Evolutionary conservation across 2,888 invertebrate species (phyloP), one percentile per base, ranked within the genome.

Genomic region (Coelopa pilipes): DNA sequence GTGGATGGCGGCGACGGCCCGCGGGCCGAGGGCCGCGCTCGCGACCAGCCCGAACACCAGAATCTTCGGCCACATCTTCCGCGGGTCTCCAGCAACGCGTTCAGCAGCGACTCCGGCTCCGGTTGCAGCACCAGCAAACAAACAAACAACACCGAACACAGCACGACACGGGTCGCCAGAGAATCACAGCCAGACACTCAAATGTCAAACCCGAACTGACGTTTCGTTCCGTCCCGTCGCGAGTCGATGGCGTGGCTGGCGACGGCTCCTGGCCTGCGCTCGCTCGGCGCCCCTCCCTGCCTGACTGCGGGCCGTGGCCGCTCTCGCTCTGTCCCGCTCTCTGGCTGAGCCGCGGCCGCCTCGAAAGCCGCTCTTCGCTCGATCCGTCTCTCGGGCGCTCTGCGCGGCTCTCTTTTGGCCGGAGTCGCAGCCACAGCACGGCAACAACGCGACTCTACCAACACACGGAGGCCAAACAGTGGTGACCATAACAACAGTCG

Each of bases 1-100:
- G 81, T 91, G 89, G 82, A 97, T 92, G 76, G 92, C 90, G 81
- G 87, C 79, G 76, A 90, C 92, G 46, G 81, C 75, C 69, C 71
- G 74, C 50, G 78, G 75, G 75, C 76, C 77, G 70, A 80, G 71
- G 46, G 75, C 74, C 34, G 70, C 72, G 75, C 69, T 70, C 65
- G 76, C 63, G 50, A 78, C 68, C 21, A 78, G 45, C 55, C 74
- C 70, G 75, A 76, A 77, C 21, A 79, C 19, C 13, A 80, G 53
- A 13, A 76, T 45, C 74, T 76, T 76, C 15, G 50, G 49, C 75
- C 76, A 76, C 77, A 77, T 77, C 65, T 68, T 73, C 49, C 55
- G n/a, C 17, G 21, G 17, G 45, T n/a, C n/a, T n/a, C n/a, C n/a
- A n/a, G n/a, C n/a, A n/a, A n/a, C n/a, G n/a, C n/a, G n/a, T 17